Evolutionary conservation across 1,140 invertebrate genomes (phyloP), one percentile per base, ranked within the genome.

Genomic region (Cotesia chilonis): DNA sequence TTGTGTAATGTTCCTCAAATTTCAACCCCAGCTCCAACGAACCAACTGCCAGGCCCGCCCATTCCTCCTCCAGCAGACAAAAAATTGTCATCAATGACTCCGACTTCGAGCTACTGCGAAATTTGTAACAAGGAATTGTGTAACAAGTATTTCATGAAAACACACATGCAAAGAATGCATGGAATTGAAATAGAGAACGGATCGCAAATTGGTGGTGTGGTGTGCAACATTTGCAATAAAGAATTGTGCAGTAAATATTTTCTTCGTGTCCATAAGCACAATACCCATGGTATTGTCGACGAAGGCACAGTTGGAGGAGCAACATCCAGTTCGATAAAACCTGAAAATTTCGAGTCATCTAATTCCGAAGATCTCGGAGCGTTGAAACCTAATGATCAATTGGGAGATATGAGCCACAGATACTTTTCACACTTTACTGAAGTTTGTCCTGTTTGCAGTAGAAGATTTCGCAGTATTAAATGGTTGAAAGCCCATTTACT

Each of bases 131-230:
- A 99, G 88, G 97, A 99, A 85, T 86, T 99, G 41, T 99, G 98
- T 87, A 99, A 99, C 88, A 99, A 99, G 85, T 99, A 99, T 82
- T 99, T 99, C 83, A 96, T 99, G 93, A 97, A 98, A 83, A 99
- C 97, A 0, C 98, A 99, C 87, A 99, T 99, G 96, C 93, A 99
- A 78, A 94, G 98, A 83, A 98, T 99, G 94, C 98, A 99, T 84
- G 97, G 97, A 12, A 98, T 99, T 71, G 95, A 97, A 81, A 94
- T 98, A 54, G 95, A 97, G 84, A 95, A 94, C 79, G 94, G 94
- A 0, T 93, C 94, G 0, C 95, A 95, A 82, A 93, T 96, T 12
- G 95, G 95, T 4, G 95, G 96, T 3, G 96, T 98, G 0, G 94
- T 95, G 5, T 98, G 97, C 88, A 96, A 98, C 83, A 95, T 98